phyloP scores from a whole-genome alignment of 35 echinoderm and acorn worm genomes.

The Strongylocentrotus purpuratus region DNA sequence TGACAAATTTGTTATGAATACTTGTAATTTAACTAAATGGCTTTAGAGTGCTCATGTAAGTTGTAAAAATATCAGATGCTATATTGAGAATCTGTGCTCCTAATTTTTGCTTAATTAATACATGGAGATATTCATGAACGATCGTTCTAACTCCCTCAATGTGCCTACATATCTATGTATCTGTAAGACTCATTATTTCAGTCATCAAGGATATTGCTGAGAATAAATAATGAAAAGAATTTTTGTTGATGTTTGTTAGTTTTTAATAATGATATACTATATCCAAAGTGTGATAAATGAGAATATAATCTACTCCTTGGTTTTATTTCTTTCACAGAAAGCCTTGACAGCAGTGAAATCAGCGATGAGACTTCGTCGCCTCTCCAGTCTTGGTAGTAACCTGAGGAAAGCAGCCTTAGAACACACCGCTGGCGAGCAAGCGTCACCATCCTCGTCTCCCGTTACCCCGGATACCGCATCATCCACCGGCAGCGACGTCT shows the following conservation, averaged over 20 bases:
- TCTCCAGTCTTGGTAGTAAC: slow-evolving; percentile 68
- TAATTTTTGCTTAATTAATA: no score
- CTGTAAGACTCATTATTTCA: no score
- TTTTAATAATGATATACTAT: background rate
- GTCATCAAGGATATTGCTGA: no score
- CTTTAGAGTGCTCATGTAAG: no score
- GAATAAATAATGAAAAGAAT: background rate
- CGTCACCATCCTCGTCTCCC: slow-evolving; percentile 38
- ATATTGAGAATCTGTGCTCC: no score
- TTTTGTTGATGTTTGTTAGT: background rate
- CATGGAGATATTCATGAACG: no score
- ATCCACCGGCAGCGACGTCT: slow-evolving; percentile 7
- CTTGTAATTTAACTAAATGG: no score
- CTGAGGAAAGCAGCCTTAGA: slow-evolving; percentile 49
- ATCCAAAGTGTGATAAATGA: background rate
- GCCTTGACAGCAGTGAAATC: slow-evolving; percentile 95
- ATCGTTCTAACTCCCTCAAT: no score
- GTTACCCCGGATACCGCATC: slow-evolving; percentile 23
- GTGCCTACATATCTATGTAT: no score
- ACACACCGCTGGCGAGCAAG: slow-evolving; percentile 28
- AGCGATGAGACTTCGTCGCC: slow-evolving; percentile 80
- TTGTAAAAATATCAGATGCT: no score
- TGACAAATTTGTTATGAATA: no score
- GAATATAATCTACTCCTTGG: background rate
- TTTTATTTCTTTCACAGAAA: slow-evolving; percentile 72